Percentiles rank a stretch among this genome's conserved stretches.
Conservation (phyloP, 1,140 invertebrate species). For the Chironomus tepperi region DNA sequence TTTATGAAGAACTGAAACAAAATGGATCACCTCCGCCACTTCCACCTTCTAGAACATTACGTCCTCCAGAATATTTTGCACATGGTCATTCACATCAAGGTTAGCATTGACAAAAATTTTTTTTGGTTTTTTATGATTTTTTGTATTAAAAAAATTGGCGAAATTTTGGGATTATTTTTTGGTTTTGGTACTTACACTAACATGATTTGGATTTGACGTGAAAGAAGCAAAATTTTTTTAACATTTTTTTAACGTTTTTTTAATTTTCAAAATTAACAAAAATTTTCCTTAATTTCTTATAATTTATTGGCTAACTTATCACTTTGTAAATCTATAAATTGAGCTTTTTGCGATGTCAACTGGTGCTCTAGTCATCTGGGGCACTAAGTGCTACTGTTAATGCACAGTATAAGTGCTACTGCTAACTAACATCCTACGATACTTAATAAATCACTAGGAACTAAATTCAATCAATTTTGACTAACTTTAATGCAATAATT, state of each 20-base stretch:
- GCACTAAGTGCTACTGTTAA: too few relatives aligned
- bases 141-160: conserved; percentile 3
- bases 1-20: conserved; percentile 73
- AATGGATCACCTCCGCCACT: conserved; percentile 48
- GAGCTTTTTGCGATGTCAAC: too few relatives aligned
- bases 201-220: too few relatives aligned
- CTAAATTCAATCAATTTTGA: too few relatives aligned
- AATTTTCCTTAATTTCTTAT: too few relatives aligned
- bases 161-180: conserved; percentile 6
- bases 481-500: too few relatives aligned
- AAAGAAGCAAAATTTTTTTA: background rate
- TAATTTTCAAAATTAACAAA: background rate
- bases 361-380: too few relatives aligned
- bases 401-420: too few relatives aligned
- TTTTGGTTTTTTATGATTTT: conserved; percentile 1
- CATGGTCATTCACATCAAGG: conserved; percentile 45
- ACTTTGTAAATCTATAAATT: too few relatives aligned
- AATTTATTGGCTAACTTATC: too few relatives aligned
- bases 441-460: too few relatives aligned
- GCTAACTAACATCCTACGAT: too few relatives aligned
- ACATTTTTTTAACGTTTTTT: background rate
- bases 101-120: conserved; percentile 32
- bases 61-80: conserved; percentile 47
- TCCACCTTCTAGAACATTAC: conserved; percentile 33
- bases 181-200: background rate